phyloP scores from a whole-genome alignment of 2,888 invertebrate genomes.

The Silvanus unidentatus region DNA sequence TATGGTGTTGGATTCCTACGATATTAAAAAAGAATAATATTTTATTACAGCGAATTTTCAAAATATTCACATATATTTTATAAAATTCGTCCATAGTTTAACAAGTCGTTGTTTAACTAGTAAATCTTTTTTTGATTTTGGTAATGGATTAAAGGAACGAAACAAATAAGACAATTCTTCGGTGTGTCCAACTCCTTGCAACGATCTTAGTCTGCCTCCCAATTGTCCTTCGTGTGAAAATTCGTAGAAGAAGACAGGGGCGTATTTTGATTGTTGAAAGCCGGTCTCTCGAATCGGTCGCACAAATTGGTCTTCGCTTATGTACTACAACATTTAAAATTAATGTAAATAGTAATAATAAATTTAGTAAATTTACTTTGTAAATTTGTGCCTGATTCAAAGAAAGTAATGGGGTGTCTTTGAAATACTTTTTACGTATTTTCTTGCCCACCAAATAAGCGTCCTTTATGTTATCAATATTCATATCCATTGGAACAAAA shows the following conservation, averaged over 20 bases:
- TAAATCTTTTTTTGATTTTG: constrained; percentile 19
- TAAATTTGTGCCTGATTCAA: neutral
- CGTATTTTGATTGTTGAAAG: constrained; percentile 45
- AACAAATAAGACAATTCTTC: constrained; percentile 29
- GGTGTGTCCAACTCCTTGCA: constrained; percentile 25
- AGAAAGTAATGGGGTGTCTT: too few species aligned
- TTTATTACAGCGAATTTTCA: neutral
- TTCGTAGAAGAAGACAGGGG: constrained; percentile 26
- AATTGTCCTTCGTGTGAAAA: constrained; percentile 29
- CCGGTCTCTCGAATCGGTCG: constrained; percentile 42
- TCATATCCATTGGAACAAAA: constrained; percentile 1
- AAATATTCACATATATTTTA: constrained; percentile 29
- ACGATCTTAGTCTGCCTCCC: too few species aligned
- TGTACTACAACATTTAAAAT: constrained; percentile 17
- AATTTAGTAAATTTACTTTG: neutral
- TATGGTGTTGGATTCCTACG: neutral
- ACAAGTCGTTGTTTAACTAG: constrained; percentile 24
- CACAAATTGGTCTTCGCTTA: constrained; percentile 44
- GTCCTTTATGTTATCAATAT: neutral
- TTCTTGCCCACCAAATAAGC: neutral
- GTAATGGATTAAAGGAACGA: too few species aligned
- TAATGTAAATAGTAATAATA: neutral
- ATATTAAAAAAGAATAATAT: too few species aligned
- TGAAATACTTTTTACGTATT: neutral
- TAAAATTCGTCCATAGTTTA: constrained; percentile 32